Evolutionary conservation across 2,888 invertebrate genomes (phyloP), one percentile per base, ranked within the genome.

Genomic region (Synanthedon andrenaeformis): DNA sequence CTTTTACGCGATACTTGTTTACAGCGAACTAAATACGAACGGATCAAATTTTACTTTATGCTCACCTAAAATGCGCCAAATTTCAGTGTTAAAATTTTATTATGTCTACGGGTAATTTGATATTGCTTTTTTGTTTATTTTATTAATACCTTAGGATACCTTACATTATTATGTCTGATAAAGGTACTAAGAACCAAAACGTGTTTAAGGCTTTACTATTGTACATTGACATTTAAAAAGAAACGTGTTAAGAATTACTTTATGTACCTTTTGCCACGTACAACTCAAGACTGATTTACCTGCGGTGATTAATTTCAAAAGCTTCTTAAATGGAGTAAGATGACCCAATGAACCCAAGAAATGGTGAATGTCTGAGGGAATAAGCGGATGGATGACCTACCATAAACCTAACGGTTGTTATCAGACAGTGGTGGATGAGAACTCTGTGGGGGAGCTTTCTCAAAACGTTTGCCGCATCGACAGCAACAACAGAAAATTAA

Each of bases 331-430:
- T 64, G 62, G 62, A 62, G 59, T 54, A 55, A 62, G 63, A 60
- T 65, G 65, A 66, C 64, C 65, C 62, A 59, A 63, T 66, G 67
- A 68, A 66, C 64, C 57, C 69, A 67, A 74, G 82, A 81, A 82
- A 82, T 80, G 72, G 79, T 72, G 74, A 73, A 71, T 72, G 72
- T 72, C 70, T 63, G 61, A 66, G 63, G 65, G 67, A 70, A 68
- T 71, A 63, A 66, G 63, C 63, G 67, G 74, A 74, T 66, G 67
- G 66, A 69, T 65, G 66, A 69, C 76, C 78, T 74, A 74, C 76
- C 79, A 74, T 76, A 72, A 72, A 45, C 45, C 45, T 45, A 69
- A 72, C 71, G 72, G 77, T 74, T 74, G 69, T 75, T 78, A 79
- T 77, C 77, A 61, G 62, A 66, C 59, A 65, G 63, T 62, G 61